Conservation (phyloP, 2,888 invertebrate genomes). For the Mycalesis mineus region DNA sequence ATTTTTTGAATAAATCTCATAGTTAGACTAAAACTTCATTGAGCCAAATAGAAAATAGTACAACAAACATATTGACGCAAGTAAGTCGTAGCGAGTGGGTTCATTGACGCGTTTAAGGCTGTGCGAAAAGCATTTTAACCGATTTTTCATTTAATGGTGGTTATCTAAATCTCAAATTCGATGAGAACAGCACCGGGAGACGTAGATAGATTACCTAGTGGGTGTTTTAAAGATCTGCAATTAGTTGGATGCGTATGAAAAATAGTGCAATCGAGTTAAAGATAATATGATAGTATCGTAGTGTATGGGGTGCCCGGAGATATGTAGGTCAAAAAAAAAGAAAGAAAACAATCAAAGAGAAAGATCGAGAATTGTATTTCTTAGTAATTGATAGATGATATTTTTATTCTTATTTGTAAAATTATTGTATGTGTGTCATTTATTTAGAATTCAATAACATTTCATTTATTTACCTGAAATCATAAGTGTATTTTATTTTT, state of each 20-base stretch:
- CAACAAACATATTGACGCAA: slow-evolving; percentile 34
- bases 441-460: too few relatives aligned
- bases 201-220: slow-evolving; percentile 27
- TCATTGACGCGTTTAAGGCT: slow-evolving; percentile 52
- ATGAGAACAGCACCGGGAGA: slow-evolving; percentile 38
- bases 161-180: slow-evolving; percentile 23
- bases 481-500: too few relatives aligned
- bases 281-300: not conserved
- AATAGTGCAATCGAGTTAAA: slow-evolving; percentile 18
- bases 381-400: too few relatives aligned
- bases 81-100: slow-evolving; percentile 39
- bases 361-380: too few relatives aligned
- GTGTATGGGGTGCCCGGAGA: not conserved
- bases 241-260: slow-evolving; percentile 36
- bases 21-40: too few relatives aligned
- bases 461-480: too few relatives aligned
- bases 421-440: too few relatives aligned
- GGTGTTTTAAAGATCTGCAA: slow-evolving; percentile 61
- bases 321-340: not conserved
- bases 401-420: too few relatives aligned
- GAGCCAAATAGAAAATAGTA: not conserved
- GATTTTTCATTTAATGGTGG: slow-evolving; percentile 10
- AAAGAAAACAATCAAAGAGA: too few relatives aligned
- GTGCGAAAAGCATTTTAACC: slow-evolving; percentile 69
- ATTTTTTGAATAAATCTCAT: too few relatives aligned